Evolutionary conservation across 2,113 vertebrate genomes (phyloP).

Genomic region (Mellivora capensis): DNA sequence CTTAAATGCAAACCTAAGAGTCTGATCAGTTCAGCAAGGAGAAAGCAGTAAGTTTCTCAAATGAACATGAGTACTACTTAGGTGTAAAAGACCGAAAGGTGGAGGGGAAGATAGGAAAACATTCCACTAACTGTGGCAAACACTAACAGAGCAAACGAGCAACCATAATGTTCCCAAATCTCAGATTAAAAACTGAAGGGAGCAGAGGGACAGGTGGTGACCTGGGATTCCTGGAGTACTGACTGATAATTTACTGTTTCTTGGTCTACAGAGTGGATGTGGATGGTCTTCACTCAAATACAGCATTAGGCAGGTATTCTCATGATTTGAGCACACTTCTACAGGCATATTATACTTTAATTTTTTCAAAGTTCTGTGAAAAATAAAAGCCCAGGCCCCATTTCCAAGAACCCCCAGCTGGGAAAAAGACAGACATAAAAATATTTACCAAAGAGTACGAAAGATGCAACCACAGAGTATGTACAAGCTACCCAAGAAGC

Average conservation of each 20-base stretch:
- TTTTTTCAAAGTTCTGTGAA: background rate
- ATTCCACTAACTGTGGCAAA: background rate
- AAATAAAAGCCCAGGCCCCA: background rate
- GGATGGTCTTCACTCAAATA: background rate
- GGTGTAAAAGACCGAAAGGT: background rate
- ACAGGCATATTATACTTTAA: background rate
- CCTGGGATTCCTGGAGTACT: background rate
- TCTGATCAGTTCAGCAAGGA: background rate
- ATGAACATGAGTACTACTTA: background rate
- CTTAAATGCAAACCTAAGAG: background rate
- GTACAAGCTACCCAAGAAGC: background rate
- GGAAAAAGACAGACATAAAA: background rate
- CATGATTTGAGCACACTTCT: background rate
- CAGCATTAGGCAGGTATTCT: background rate
- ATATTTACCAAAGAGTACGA: background rate
- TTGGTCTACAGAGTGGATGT: background rate
- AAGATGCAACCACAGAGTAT: background rate
- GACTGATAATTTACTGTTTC: background rate
- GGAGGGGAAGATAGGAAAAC: background rate
- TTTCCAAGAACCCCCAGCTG: background rate
- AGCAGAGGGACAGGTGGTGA: background rate
- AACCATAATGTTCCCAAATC: background rate
- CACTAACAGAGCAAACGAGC: background rate
- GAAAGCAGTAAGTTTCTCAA: background rate
- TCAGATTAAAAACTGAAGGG: background rate